Conservation (phyloP, 2,888 invertebrate species). For the Nasonovia ribisnigri region DNA sequence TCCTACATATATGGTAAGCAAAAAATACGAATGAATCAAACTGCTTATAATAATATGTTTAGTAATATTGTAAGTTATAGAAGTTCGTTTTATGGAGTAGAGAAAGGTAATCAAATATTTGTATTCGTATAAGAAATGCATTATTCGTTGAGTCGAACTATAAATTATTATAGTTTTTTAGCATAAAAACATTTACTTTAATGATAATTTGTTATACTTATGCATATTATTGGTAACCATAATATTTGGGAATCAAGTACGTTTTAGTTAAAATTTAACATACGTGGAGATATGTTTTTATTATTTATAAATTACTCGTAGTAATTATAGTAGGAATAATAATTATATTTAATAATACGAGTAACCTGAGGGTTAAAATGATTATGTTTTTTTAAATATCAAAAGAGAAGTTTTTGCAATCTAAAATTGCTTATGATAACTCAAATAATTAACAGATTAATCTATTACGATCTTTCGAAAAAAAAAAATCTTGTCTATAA, state of each 20-base stretch:
- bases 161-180: not conserved
- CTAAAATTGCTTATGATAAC: not conserved
- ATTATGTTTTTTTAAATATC: not conserved
- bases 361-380: not conserved
- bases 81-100: not conserved
- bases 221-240: not conserved
- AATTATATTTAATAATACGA: not conserved
- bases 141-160: not conserved
- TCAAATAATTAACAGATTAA: not conserved
- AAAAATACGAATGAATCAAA: not conserved
- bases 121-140: not conserved
- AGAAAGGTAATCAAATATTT: not conserved
- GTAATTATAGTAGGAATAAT: no score
- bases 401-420: not conserved
- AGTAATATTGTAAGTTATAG: not conserved
- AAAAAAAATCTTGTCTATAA: not conserved
- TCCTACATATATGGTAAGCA: not conserved
- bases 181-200: not conserved
- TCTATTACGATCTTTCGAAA: not conserved
- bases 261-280: not conserved
- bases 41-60: no score
- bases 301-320: not conserved
- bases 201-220: not conserved
- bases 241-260: not conserved
- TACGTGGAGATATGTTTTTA: not conserved